phyloP scores from a whole-genome alignment of 1,140 invertebrate genomes.

The Drosophila kurseongensis region DNA sequence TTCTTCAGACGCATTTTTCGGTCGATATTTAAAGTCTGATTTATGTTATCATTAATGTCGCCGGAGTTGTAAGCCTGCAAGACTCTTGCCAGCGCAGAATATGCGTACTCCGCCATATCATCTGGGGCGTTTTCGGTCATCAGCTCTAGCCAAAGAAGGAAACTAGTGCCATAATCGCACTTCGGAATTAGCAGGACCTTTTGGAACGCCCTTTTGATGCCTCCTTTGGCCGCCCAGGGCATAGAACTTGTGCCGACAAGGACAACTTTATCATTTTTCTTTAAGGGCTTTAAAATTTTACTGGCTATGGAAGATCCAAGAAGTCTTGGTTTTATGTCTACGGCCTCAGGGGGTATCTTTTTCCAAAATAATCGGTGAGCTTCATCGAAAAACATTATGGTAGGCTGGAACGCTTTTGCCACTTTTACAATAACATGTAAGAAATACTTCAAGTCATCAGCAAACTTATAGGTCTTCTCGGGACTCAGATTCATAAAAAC shows the following conservation, averaged over 20 bases:
- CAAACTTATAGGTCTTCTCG: slow-evolving; percentile 90
- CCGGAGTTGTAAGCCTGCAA: slow-evolving; percentile 88
- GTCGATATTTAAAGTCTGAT: slow-evolving; percentile 68
- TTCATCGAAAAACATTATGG: slow-evolving; percentile 91
- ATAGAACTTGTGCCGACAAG: slow-evolving; percentile 87
- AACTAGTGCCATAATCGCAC: slow-evolving; percentile 89
- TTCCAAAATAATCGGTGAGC: slow-evolving; percentile 94
- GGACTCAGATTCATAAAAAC: slow-evolving; percentile 93
- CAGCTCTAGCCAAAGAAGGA: slow-evolving; percentile 87
- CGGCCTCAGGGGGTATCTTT: slow-evolving; percentile 85
- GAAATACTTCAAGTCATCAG: slow-evolving; percentile 86
- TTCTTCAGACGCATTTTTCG: slow-evolving; percentile 61
- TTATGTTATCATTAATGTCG: slow-evolving; percentile 85
- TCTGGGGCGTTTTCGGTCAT: slow-evolving; percentile 87
- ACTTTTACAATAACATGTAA: slow-evolving; percentile 85
- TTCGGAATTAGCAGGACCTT: slow-evolving; percentile 82
- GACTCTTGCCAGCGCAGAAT: slow-evolving; percentile 88
- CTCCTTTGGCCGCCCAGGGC: slow-evolving; percentile 86
- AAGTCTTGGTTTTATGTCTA: slow-evolving; percentile 85
- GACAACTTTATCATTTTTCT: slow-evolving; percentile 87
- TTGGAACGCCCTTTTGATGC: slow-evolving; percentile 85
- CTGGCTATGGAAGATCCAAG: slow-evolving; percentile 88
- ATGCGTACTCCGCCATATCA: slow-evolving; percentile 85
- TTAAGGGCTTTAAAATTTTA: slow-evolving; percentile 87
- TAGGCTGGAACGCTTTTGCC: slow-evolving; percentile 89